Base-by-base conservation (phyloP, 2,113 vertebrate species). In the Hydrochoerus hydrochaeris region DNA sequence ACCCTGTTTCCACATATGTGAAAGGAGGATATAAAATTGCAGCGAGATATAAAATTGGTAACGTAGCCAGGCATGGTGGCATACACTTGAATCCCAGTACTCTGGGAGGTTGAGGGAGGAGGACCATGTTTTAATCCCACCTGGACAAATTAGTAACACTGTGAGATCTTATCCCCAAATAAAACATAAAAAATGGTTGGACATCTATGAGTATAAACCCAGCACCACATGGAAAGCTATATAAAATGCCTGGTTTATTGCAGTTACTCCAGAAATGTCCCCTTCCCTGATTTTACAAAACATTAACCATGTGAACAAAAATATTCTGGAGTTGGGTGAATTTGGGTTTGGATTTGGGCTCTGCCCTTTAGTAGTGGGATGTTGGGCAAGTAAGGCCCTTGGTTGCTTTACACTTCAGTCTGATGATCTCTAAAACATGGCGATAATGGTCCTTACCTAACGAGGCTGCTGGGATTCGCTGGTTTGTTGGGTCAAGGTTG, bases 281-380 rank as follows among this genome's bases (percentile, higher is more conserved):
- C 41, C 17, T 75, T 87, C 41, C 52, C 16, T 26, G 60, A 57
- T 57, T 85, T 86, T 60, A 82, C 41, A 38, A 92, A 65, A 80
- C 38, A 82, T 49, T 82, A 44, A 83, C 17, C 41, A 73, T 46
- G 19, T 41, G 49, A 95, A 96, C 58, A 44, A 78, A 90, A 94
- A 35, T 10, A 67, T 69, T 60, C 69, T 81, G 60, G 32, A 54
- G 78, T 57, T 38, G 22, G 35, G 41, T 60, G 35, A 44, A 67
- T 60, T 41, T 87, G 67, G 65, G 6, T 63, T 83, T 95, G 88
- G 81, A 91, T 77, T 65, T 57, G 69, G 63, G 22, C 28, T 93
- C 77, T 71, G 44, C 69, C n/a, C 63, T 93, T 73, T 38, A 90
- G 65, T 7, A 69, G 75, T 77, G 32, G 41, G 14, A 84, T 57